Evolutionary conservation across 2,113 vertebrate species (phyloP).

Genomic region (Dinomys branickii): DNA sequence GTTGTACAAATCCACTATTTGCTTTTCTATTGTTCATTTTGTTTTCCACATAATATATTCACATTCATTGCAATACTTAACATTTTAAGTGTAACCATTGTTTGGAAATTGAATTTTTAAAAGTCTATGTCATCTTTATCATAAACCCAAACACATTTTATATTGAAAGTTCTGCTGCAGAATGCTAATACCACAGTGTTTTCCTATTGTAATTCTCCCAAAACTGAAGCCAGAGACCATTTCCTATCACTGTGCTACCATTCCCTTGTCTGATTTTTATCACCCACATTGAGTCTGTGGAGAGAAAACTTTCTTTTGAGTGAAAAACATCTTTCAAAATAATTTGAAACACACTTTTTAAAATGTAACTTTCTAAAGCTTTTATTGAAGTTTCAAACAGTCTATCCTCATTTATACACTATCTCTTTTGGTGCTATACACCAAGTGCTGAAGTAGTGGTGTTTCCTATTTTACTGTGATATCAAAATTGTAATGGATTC

Average conservation of each 20-base stretch:
- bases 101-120: not conserved
- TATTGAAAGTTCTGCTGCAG: not conserved
- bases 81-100: not conserved
- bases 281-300: not conserved
- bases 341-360: conserved; percentile 62
- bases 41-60: not conserved
- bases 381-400: conserved; percentile 70
- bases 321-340: conserved; percentile 40
- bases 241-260: not conserved
- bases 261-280: not conserved
- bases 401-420: conserved; percentile 68
- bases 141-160: not conserved
- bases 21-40: not conserved
- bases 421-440: conserved; percentile 56
- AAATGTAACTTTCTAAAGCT: conserved; percentile 49
- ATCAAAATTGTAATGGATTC: conserved; percentile 77
- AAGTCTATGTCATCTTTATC: not conserved
- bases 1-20: not conserved
- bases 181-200: not conserved
- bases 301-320: not conserved
- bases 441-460: conserved; percentile 37
- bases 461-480: conserved; percentile 69
- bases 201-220: not conserved
- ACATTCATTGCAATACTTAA: not conserved
- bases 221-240: not conserved